These are phyloP conservation scores for Fregetta grallaria DNA, from an alignment of 2,113 vertebrate genomes.

Conservation along the genomic window DNA sequence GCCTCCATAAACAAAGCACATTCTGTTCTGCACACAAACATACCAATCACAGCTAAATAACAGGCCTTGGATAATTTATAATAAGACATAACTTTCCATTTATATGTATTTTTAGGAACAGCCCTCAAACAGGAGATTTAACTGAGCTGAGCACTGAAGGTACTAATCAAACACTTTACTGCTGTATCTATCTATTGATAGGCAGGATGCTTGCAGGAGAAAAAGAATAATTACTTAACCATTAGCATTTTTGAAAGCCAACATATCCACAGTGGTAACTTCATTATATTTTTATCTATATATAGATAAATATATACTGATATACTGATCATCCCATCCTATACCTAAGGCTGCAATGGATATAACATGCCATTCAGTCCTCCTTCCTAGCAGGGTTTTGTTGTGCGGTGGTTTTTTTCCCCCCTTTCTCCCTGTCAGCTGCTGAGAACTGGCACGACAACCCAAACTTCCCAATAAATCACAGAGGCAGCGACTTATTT, in stretches of 20 bases:
- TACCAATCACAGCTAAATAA: constrained; percentile 14
- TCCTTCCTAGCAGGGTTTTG: not conserved
- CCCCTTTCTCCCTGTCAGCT: not conserved
- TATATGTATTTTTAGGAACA: constrained; percentile 17
- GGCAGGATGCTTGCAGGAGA: not conserved
- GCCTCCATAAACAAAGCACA: not conserved
- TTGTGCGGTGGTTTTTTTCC: not conserved
- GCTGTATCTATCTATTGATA: not conserved
- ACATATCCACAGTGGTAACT: not conserved
- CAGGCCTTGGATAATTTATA: not conserved
- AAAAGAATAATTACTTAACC: not conserved
- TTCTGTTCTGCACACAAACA: not conserved
- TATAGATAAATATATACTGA: too few species aligned
- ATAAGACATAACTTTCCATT: not conserved
- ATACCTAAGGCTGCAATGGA: not conserved
- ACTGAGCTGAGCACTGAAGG: not conserved
- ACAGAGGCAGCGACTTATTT: not conserved
- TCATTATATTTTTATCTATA: not conserved
- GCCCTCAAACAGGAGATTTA: constrained; percentile 4
- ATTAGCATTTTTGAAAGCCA: not conserved
- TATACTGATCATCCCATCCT: not conserved
- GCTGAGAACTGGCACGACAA: not conserved
- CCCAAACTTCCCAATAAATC: constrained; percentile 3
- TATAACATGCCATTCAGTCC: not conserved
- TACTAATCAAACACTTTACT: not conserved